Evolutionary conservation across 1,140 invertebrate species (phyloP).

Genomic region (Tetragonula clypearis): DNA sequence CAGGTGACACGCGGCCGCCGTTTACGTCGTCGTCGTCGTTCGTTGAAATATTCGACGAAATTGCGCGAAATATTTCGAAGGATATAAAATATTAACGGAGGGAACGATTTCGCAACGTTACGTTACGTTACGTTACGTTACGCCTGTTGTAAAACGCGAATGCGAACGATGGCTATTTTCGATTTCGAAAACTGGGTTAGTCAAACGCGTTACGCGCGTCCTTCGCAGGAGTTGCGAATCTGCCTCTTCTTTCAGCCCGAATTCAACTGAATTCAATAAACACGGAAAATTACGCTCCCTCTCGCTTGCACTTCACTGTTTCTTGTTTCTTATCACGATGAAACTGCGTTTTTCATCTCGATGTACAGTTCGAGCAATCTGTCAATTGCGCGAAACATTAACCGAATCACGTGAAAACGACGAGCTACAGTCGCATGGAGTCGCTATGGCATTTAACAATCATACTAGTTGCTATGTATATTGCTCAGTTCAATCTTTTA

Average conservation of each 20-base stretch:
- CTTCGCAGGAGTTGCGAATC: constrained; percentile 19
- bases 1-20: background rate
- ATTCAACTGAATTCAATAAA: constrained; percentile 16
- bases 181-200: constrained; percentile 65
- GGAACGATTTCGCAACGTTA: background rate
- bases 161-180: constrained; percentile 56
- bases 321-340: background rate
- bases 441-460: no score
- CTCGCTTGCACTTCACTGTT: background rate
- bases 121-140: background rate
- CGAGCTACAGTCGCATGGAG: no score
- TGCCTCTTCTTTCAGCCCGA: constrained; percentile 19
- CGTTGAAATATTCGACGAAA: constrained; percentile 45
- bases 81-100: no score
- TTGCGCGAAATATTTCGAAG: constrained; percentile 38
- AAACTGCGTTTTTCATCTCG: background rate
- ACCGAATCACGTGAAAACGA: no score
- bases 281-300: constrained; percentile 17
- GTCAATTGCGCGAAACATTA: no score
- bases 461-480: no score
- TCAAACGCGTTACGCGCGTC: constrained; percentile 59
- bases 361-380: background rate
- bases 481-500: no score
- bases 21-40: background rate
- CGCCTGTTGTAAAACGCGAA: constrained; percentile 5